Base-by-base conservation (phyloP, 2,888 invertebrate genomes). In the Coelogynopora nodosa region DNA sequence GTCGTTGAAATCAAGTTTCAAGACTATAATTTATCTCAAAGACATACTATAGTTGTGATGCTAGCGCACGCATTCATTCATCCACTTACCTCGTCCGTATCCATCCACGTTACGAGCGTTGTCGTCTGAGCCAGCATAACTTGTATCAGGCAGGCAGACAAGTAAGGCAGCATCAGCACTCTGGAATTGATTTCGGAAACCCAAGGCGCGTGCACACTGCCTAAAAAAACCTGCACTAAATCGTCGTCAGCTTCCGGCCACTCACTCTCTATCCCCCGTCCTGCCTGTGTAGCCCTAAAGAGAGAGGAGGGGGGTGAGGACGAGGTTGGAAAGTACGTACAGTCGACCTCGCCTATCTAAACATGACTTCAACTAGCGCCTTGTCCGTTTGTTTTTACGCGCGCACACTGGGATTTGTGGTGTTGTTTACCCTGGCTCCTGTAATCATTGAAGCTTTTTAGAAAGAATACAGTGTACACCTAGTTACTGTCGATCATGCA, bases 301-400 rank as follows among this genome's bases (percentile, higher is more conserved):
- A 10, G 49, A 10, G 49, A 10, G 18, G 49, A 49, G 49, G 49
- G 5, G 18, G 18, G 49, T 5, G 74, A 26, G 27, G 2, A 13
- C 23, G 74, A 26, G 5, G 74, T 5, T 74, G 74, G 23, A 10
- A n/a, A 23, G 27, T n/a, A 74, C 5, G 74, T 74, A 74, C 74
- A 74, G 10, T 74, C 74, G 74, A 74, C 74, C 74, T 74, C 5
- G 49, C 74, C 74, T 74, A 74, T 74, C 18, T 74, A 74, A 74
- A 74, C 74, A 74, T 74, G 23, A 26, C 27, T 74, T 74, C n/a
- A 74, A 26, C 23, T 74, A 74, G 74, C 74, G 74, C 27, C 5
- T 74, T n/a, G 74, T 74, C 49, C 18, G 49, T 26, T 26, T 74
- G 74, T 23, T 26, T 74, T 23, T 74, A 23, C 23, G 74, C 74